phyloP scores from a whole-genome alignment of 2,888 invertebrate genomes.

The Amblyjoppa fuscipennis region DNA sequence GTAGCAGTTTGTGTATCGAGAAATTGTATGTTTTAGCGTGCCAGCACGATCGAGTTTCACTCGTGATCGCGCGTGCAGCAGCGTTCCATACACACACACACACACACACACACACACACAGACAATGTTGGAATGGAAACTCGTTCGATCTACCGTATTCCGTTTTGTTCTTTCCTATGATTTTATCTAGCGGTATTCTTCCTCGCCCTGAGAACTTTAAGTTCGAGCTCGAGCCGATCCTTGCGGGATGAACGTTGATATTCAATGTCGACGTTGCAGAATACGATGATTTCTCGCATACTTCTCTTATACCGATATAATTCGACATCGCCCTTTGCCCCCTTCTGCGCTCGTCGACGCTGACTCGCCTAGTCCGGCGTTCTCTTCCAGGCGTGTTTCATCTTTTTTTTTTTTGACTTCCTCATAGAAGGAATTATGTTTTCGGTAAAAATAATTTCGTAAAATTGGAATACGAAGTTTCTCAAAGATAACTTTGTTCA shows the following conservation, averaged over 20 bases:
- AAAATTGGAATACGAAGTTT: too few species aligned
- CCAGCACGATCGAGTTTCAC: constrained; percentile 60
- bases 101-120: constrained; percentile 20
- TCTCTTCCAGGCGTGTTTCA: not conserved
- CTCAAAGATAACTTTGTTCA: too few species aligned
- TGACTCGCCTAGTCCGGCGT: not conserved
- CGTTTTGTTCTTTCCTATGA: constrained; percentile 59
- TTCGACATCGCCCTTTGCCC: constrained; percentile 64
- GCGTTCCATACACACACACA: not conserved
- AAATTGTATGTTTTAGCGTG: constrained; percentile 45
- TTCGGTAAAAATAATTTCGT: too few species aligned
- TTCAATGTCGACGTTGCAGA: not conserved
- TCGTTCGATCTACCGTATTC: constrained; percentile 60
- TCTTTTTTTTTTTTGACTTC: not conserved
- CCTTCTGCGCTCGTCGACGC: not conserved
- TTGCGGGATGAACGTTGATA: constrained; percentile 28
- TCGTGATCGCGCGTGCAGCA: constrained; percentile 47
- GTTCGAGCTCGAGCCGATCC: constrained; percentile 31
- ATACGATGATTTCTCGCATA: constrained; percentile 45
- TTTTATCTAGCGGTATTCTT: constrained; percentile 65
- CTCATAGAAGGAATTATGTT: too few species aligned
- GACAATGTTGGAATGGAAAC: constrained; percentile 51
- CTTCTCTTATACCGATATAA: constrained; percentile 48
- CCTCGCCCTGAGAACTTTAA: constrained; percentile 55
- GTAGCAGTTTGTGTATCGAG: constrained; percentile 13